phyloP scores from a whole-genome alignment of 2,113 vertebrate genomes.

The Rhodinocichla rosea region DNA sequence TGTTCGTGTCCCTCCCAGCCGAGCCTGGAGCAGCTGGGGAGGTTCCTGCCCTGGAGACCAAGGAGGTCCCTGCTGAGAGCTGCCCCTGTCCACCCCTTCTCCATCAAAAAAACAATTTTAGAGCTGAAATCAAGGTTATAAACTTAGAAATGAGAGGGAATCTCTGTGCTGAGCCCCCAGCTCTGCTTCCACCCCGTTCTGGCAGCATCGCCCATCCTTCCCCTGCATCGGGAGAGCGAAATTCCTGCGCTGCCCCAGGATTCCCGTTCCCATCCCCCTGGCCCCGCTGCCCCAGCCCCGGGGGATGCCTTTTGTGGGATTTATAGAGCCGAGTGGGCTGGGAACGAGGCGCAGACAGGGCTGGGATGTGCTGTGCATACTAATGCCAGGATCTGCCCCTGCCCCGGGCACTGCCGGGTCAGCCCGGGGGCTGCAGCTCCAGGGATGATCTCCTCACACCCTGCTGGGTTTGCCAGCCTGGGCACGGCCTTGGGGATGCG shows the following conservation, averaged over 20 bases:
- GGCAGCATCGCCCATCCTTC: neutral
- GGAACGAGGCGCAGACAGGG: constrained; percentile 74
- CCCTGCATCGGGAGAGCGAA: rapidly evolving
- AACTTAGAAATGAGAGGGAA: neutral
- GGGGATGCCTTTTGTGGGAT: constrained; percentile 64
- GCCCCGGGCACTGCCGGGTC: constrained; percentile 71
- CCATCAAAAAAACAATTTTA: neutral
- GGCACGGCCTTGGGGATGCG: neutral
- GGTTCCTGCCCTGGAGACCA: neutral
- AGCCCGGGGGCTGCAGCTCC: constrained; percentile 58
- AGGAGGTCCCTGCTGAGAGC: neutral
- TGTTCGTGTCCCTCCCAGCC: neutral
- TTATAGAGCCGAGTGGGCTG: constrained; percentile 68
- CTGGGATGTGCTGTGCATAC: constrained; percentile 74
- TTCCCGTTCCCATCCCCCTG: constrained; percentile 23
- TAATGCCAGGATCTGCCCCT: constrained; percentile 71
- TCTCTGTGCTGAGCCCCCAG: neutral
- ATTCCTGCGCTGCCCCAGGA: neutral
- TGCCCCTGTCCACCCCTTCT: neutral
- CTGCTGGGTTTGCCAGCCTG: constrained; percentile 9
- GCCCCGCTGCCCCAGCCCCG: neutral
- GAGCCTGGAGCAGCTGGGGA: neutral
- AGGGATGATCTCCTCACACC: constrained; percentile 64
- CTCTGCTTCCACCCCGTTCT: neutral
- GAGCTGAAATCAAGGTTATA: neutral